These are phyloP conservation scores for Sandelia bainsii DNA, from an alignment of 2,797 vertebrate genomes.

Conservation along the genomic window DNA sequence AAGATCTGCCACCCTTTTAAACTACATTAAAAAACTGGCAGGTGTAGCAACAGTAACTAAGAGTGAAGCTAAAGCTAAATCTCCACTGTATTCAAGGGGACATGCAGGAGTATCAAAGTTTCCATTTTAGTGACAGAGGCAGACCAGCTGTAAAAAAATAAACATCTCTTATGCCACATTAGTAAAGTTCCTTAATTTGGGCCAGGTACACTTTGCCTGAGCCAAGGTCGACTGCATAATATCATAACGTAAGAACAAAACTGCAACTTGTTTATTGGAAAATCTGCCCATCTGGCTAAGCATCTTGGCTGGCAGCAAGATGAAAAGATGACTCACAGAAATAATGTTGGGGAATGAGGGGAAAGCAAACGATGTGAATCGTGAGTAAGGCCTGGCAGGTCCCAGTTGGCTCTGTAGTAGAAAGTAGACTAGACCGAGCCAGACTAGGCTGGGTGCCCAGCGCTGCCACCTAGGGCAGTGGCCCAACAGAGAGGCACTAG, in stretches of 20 bases:
- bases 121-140: constrained; percentile 27
- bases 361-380: constrained; percentile 70
- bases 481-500: constrained; percentile 62
- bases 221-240: constrained; percentile 62
- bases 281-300: constrained; percentile 76
- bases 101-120: constrained; percentile 24
- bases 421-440: constrained; percentile 65
- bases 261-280: constrained; percentile 73
- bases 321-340: constrained; percentile 77
- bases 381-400: constrained; percentile 68
- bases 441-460: constrained; percentile 71
- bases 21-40: background rate
- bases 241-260: constrained; percentile 72
- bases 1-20: too few relatives aligned
- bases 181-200: constrained; percentile 44
- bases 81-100: constrained; percentile 3
- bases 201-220: constrained; percentile 40
- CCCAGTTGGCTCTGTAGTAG: constrained; percentile 57
- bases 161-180: constrained; percentile 29
- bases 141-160: constrained; percentile 29
- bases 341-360: constrained; percentile 68
- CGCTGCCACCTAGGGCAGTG: constrained; percentile 70
- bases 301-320: constrained; percentile 71
- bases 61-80: constrained; percentile 10
- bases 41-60: background rate